Percentiles rank a stretch among this genome's conserved stretches.
These are phyloP conservation scores for Etia nguti DNA, from an alignment of 2,113 vertebrate genomes.

Conservation along the genomic window DNA sequence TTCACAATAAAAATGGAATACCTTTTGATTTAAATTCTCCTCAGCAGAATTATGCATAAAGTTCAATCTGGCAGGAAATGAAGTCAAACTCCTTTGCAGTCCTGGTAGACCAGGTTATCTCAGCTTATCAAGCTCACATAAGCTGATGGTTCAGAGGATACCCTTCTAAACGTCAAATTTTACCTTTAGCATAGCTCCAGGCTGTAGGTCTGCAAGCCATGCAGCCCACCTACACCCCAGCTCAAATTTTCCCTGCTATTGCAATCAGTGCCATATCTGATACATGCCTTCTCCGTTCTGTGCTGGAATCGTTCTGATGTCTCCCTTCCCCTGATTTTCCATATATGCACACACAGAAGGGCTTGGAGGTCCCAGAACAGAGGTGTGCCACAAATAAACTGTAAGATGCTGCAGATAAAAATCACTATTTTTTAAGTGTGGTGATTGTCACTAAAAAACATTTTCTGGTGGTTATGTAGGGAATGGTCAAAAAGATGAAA, in stretches of 20 bases:
- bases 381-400: rapidly evolving
- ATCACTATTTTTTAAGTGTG: rapidly evolving
- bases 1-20: background rate
- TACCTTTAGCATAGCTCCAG: background rate
- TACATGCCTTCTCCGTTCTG: background rate
- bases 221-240: background rate
- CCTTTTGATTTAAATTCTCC: background rate
- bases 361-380: rapidly evolving
- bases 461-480: background rate
- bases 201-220: background rate
- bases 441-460: background rate
- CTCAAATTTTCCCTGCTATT: background rate
- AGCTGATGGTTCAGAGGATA: background rate
- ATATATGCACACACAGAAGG: rapidly evolving
- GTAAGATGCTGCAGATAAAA: background rate
- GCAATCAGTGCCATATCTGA: background rate
- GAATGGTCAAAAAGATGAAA: background rate
- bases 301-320: rapidly evolving
- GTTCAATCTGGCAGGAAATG: background rate
- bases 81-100: rapidly evolving
- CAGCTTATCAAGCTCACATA: background rate
- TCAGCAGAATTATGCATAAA: background rate
- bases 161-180: background rate
- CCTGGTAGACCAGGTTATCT: background rate
- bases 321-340: rapidly evolving